phyloP scores from a whole-genome alignment of 2,888 invertebrate species.

The Nomada fabriciana region DNA sequence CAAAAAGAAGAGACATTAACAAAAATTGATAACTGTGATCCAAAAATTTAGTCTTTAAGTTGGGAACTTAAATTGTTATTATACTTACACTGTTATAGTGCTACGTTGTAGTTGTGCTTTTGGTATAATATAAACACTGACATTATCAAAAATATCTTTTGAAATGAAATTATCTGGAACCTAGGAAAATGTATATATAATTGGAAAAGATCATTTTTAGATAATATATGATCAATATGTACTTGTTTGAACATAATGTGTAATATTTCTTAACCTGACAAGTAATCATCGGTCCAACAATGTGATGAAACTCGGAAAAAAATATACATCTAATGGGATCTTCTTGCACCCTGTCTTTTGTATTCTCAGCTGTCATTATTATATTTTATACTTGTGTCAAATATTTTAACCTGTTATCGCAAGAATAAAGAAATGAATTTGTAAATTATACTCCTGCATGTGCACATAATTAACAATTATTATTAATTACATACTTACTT shows the following conservation, averaged over 20 bases:
- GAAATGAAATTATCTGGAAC: conserved; percentile 96
- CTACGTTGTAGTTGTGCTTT: conserved; percentile 96
- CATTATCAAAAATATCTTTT: conserved; percentile 96
- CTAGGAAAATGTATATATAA: conserved; percentile 84
- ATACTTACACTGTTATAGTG: conserved; percentile 94
- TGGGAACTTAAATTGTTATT: not conserved
- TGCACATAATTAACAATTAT: not conserved
- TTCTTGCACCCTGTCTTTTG: conserved; percentile 87
- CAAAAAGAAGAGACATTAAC: not conserved
- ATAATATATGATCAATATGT: too few species aligned
- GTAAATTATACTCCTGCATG: not conserved
- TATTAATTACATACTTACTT: not conserved
- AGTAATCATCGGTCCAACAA: conserved; percentile 93
- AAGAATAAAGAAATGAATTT: not conserved
- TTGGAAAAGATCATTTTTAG: not conserved
- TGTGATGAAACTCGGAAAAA: conserved; percentile 91
- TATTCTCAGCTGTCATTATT: conserved; percentile 48
- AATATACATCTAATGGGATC: conserved; percentile 93
- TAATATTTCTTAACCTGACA: conserved; percentile 88
- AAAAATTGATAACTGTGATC: conserved; percentile 9
- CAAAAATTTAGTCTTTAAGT: not conserved
- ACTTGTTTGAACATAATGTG: not conserved
- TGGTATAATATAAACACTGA: conserved; percentile 97
- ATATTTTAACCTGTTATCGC: conserved; percentile 4
- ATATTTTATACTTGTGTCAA: not conserved